These are phyloP conservation scores for Cacoxenus indagator DNA, from an alignment of 2,888 invertebrate species.

Conservation along the genomic window DNA sequence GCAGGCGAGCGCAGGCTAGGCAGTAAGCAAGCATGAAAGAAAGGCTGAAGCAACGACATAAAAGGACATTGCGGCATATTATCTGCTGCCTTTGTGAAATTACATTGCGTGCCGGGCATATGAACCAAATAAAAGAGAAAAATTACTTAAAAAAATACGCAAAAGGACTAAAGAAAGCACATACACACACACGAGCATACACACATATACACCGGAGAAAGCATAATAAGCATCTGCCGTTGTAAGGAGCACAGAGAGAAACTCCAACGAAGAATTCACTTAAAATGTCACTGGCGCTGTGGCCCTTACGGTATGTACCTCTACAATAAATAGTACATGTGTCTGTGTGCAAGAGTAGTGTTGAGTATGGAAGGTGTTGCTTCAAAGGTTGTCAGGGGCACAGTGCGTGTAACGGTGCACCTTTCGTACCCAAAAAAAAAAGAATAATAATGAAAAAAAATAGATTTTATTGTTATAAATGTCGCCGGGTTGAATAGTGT, in stretches of 20 bases:
- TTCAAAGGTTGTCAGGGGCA: background rate
- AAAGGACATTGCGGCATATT: conserved; percentile 47
- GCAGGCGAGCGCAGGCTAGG: conserved; percentile 23
- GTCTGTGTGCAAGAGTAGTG: background rate
- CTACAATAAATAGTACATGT: too few species aligned
- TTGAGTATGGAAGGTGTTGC: too few species aligned
- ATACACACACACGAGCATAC: background rate
- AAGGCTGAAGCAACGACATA: conserved; percentile 22
- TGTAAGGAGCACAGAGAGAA: background rate
- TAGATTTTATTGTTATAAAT: conserved; percentile 62
- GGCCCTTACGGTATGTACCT: background rate
- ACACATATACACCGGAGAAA: background rate
- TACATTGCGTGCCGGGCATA: conserved; percentile 40
- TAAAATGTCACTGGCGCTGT: background rate
- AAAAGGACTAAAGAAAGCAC: background rate
- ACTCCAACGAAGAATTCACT: background rate
- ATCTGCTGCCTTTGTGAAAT: conserved; percentile 35
- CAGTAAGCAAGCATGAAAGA: conserved; percentile 31
- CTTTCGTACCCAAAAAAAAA: conserved; percentile 41
- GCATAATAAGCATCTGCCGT: background rate
- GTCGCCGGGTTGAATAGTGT: conserved; percentile 43
- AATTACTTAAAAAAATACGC: background rate
- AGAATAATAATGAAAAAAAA: too few species aligned
- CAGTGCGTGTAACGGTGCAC: background rate
- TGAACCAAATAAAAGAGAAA: conserved; percentile 4